Base-by-base conservation (phyloP, 2,888 invertebrate genomes). In the Mimachlamys varia region DNA sequence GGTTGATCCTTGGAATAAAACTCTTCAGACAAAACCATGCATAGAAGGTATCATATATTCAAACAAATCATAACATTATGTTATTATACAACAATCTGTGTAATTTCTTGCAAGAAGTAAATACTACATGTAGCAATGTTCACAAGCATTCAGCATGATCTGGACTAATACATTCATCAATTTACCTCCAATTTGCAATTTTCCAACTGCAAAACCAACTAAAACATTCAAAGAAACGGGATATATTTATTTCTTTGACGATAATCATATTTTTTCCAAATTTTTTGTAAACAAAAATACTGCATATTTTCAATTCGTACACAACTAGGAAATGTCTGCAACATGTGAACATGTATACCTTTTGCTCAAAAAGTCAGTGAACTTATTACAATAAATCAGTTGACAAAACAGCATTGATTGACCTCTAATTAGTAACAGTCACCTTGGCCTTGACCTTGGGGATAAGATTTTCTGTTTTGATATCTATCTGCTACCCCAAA, bases 121-220 rank as follows among this genome's bases (percentile, higher is more conserved):
- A 76, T 76, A 76, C 33, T 12, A n/a, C n/a, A n/a, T n/a, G n/a
- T n/a, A 33, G 76, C 13, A 58, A 76, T 33, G 5, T n/a, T 22
- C 76, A 76, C 22, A 12, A 76, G 76, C 76, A 76, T 76, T 76
- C 76, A 12, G 33, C 27, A 76, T 76, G 12, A 15, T 33, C 33
- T 76, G 33, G 5, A 76, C 12, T 27, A 10, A 15, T 10, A 76
- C 19, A 62, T 4, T 62, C 33, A 33, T 33, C 13, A 76, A 27
- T 76, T 13, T 76, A 76, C 76, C 76, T 76, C 76, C 76, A 27
- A 33, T 33, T 76, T 15, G 76, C 33, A 76, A 76, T 76, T 76
- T 76, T 22, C 76, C 76, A 27, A 76, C 76, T 22, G 76, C 76
- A 76, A 76, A 19, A 76, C 33, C 33, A 33, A 76, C 76, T 76